Evolutionary conservation across 1,140 invertebrate genomes (phyloP).

Genomic region (Solenopsis invicta): DNA sequence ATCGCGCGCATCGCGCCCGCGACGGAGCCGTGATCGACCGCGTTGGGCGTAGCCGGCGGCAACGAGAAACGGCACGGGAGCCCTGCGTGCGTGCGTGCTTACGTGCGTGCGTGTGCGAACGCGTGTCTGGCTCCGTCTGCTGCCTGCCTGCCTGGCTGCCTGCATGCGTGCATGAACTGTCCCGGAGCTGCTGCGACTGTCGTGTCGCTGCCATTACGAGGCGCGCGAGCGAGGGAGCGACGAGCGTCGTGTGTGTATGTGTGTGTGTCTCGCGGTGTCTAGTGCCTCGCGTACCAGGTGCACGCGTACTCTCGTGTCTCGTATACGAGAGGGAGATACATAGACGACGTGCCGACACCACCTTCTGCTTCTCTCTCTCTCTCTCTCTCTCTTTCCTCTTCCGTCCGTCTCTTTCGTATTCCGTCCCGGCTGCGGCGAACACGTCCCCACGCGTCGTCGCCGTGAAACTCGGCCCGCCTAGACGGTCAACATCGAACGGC

Average conservation of each 20-base stretch:
- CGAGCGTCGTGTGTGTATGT: background rate
- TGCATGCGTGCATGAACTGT: background rate
- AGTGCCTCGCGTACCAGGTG: constrained; percentile 34
- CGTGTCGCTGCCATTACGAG: constrained; percentile 67
- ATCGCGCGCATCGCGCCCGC: constrained; percentile 63
- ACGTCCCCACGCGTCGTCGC: constrained; percentile 19
- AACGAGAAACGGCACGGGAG: constrained; percentile 58
- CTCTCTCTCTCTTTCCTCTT: background rate
- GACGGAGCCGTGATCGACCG: constrained; percentile 45
- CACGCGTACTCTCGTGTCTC: constrained; percentile 25
- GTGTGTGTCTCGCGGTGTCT: background rate
- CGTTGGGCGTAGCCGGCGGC: constrained; percentile 61
- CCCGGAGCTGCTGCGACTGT: background rate
- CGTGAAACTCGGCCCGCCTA: constrained; percentile 36
- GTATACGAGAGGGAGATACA: background rate
- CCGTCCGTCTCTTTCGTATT: constrained; percentile 26
- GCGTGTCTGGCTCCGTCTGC: background rate
- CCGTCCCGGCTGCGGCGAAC: background rate
- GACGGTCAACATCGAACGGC: constrained; percentile 46
- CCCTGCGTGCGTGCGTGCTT: constrained; percentile 46
- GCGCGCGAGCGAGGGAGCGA: background rate
- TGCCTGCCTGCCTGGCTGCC: constrained; percentile 5
- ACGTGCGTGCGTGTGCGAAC: background rate
- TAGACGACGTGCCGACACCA: background rate
- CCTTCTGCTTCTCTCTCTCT: background rate